A percentile compares a stretch with the other conserved stretches of the same genome.
Conservation (phyloP, 1,140 invertebrate species). For the Hyles euphorbiae region DNA sequence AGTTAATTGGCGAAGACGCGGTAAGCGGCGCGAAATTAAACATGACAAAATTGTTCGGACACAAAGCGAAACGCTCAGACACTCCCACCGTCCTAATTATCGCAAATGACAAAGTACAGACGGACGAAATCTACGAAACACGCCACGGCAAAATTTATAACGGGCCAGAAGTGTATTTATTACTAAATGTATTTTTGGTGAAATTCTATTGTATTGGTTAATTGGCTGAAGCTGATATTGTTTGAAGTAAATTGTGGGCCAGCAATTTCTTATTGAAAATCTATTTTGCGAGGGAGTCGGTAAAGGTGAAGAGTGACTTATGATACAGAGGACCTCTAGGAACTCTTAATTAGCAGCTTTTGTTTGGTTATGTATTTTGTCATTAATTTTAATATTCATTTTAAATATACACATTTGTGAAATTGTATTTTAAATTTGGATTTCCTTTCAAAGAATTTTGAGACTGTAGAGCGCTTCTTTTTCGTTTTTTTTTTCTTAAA, state of each 20-base stretch:
- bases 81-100: slow-evolving; percentile 48
- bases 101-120: slow-evolving; percentile 46
- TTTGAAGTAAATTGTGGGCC: slow-evolving; percentile 1
- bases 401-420: too few species aligned
- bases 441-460: too few species aligned
- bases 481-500: too few species aligned
- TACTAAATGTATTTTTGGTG: slow-evolving; percentile 2
- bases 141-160: slow-evolving; percentile 19
- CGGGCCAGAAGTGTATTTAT: slow-evolving; percentile 16
- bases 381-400: too few species aligned
- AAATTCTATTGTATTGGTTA: slow-evolving; percentile 8
- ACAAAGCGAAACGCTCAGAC: slow-evolving; percentile 46
- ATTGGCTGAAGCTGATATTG: slow-evolving; percentile 8
- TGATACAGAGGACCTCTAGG: too few species aligned
- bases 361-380: too few species aligned
- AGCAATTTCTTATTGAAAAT: too few species aligned
- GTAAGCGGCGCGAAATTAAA: slow-evolving; percentile 49
- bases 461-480: too few species aligned
- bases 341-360: too few species aligned
- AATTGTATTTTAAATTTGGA: too few species aligned
- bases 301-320: too few species aligned
- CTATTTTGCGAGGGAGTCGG: too few species aligned
- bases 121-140: slow-evolving; percentile 24
- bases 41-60: slow-evolving; percentile 54
- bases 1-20: slow-evolving; percentile 44